Evolutionary conservation across 2,888 invertebrate genomes (phyloP).

Genomic region (Melieria omissa): DNA sequence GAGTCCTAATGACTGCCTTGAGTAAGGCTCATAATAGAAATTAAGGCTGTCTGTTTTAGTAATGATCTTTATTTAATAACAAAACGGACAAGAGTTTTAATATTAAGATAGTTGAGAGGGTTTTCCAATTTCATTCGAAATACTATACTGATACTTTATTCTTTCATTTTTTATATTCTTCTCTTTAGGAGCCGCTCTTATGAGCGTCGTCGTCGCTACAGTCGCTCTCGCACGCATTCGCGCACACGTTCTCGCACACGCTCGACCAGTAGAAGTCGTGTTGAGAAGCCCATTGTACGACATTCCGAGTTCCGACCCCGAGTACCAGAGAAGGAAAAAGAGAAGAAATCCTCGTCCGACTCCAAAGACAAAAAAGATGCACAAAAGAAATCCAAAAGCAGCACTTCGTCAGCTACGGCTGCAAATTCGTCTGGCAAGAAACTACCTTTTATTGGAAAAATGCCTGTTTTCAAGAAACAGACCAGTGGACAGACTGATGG

Average conservation of each 20-base stretch:
- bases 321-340: conserved; percentile 58
- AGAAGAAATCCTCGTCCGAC: conserved; percentile 49
- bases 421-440: conserved; percentile 70
- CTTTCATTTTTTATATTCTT: background rate
- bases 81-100: too few species aligned
- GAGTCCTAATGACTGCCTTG: too few species aligned
- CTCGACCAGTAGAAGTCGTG: conserved; percentile 50
- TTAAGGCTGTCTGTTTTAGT: background rate
- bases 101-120: too few species aligned
- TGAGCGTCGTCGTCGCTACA: conserved; percentile 48
- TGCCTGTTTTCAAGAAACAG: conserved; percentile 78
- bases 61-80: background rate
- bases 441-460: conserved; percentile 85
- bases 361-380: conserved; percentile 49
- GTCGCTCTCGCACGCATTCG: conserved; percentile 33
- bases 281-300: conserved; percentile 64
- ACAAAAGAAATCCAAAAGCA: conserved; percentile 51
- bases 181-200: conserved; percentile 46
- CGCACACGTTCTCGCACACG: conserved; percentile 53
- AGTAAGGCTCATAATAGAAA: too few species aligned
- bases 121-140: background rate
- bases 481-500: conserved; percentile 46
- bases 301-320: conserved; percentile 66
- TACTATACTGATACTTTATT: background rate
- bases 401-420: conserved; percentile 48